These are phyloP conservation scores for Rotaria macrura DNA, from an alignment of 2,888 invertebrate species.

Conservation along the genomic window DNA sequence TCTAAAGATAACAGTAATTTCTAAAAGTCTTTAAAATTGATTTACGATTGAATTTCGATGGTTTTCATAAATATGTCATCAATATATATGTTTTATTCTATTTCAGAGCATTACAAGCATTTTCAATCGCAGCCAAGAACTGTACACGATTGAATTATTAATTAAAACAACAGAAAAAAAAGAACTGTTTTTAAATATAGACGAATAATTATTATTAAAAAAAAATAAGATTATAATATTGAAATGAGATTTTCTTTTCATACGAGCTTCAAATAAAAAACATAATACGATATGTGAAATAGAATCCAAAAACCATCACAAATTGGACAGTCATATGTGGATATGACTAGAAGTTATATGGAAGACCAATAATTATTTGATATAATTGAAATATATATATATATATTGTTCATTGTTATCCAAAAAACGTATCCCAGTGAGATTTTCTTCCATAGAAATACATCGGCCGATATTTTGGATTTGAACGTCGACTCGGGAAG, in stretches of 20 bases:
- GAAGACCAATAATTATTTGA: not conserved
- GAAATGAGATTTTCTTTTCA: no score
- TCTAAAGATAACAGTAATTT: no score
- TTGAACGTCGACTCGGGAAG: not conserved
- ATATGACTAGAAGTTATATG: not conserved
- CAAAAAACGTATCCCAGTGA: conserved; percentile 6
- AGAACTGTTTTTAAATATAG: no score
- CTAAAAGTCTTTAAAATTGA: no score
- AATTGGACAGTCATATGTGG: not conserved
- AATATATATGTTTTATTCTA: not conserved
- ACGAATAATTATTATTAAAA: not conserved
- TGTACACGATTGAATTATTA: not conserved
- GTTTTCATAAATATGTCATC: no score
- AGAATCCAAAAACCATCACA: not conserved
- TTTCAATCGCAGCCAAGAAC: not conserved
- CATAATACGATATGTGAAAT: not conserved
- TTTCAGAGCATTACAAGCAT: not conserved
- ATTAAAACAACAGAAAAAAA: not conserved
- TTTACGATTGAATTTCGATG: no score
- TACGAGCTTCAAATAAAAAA: not conserved
- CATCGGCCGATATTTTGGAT: not conserved
- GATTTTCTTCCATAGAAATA: not conserved
- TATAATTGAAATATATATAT: no score
- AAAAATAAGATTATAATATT: not conserved
- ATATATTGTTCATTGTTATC: no score